Base-by-base conservation (phyloP, 2,888 invertebrate genomes). In the Linyphia triangularis region DNA sequence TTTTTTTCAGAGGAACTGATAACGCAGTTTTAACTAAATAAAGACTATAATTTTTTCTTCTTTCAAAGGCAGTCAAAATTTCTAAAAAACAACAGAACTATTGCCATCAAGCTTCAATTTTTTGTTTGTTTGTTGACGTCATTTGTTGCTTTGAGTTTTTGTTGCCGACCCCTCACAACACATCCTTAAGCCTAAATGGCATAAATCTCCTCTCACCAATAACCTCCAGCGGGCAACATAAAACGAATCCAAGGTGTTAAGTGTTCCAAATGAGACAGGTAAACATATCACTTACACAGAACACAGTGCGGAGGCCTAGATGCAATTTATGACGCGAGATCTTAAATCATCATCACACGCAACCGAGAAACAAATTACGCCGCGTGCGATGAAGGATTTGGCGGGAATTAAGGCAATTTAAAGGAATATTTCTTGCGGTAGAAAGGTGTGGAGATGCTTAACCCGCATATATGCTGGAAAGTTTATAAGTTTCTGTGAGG, bases 311-410 rank as follows among this genome's bases (percentile, higher is more conserved):
- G 63, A 26, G 26, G 30, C 59, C 69, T 77, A 69, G 67, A 24
- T n/a, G n/a, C 84, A n/a, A 84, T 75, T 40, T 37, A n/a, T 24
- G 16, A 51, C 13, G n/a, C 16, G 37, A 67, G 51, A 30, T 51
- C 70, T 73, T 86, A 73, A 73, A 75, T 86, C 86, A 86, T 73
- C 57, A 86, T 86, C n/a, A n/a, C 73, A 73, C 70, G 73, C 51
- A 72, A 79, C 70, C 81, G 37, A 33, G 24, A 13, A 59, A 73
- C 16, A 37, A 24, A 75, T 19, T 65, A 6, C 16, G 59, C 10
- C 59, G 16, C 6, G 9, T 10, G 13, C 16, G 26, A 0, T 16
- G 65, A 65, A 65, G 65, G 65, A 65, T 65, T 26, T 19, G 59
- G 22, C 10, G 10, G 10, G 13, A 33, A 30, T 30, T 19, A 30